Evolutionary conservation across 1,140 invertebrate genomes (phyloP).

Genomic region (Wiebesia pumilae): DNA sequence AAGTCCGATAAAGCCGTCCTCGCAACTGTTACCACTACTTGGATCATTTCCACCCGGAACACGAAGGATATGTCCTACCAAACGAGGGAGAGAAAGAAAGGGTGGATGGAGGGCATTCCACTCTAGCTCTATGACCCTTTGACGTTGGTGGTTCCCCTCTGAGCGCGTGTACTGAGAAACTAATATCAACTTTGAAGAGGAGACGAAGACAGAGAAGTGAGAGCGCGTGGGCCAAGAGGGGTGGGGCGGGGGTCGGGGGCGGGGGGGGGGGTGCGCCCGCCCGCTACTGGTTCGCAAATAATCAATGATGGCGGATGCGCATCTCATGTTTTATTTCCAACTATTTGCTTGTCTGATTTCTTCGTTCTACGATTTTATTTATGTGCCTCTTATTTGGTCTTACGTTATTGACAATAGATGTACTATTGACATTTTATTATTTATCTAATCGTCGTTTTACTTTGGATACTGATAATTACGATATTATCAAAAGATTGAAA

Average conservation of each 20-base stretch:
- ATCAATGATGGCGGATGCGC: conserved; percentile 20
- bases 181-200: conserved; percentile 32
- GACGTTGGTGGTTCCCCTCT: background rate
- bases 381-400: background rate
- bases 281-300: background rate
- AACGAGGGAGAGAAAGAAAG: background rate
- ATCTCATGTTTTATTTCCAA: background rate
- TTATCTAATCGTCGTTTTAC: no score
- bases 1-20: conserved; percentile 38
- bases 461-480: no score
- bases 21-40: background rate
- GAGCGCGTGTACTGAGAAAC: background rate
- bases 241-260: background rate
- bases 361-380: background rate
- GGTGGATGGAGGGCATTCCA: background rate
- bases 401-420: background rate
- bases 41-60: conserved; percentile 42
- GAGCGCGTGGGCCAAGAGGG: no score
- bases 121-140: conserved; percentile 8
- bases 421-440: conserved; percentile 4
- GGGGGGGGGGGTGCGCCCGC: no score
- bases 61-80: conserved; percentile 19
- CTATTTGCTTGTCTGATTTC: background rate
- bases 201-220: background rate
- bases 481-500: no score